Evolutionary conservation across 2,797 vertebrate species (phyloP).

Genomic region (Heliangelus exortis): DNA sequence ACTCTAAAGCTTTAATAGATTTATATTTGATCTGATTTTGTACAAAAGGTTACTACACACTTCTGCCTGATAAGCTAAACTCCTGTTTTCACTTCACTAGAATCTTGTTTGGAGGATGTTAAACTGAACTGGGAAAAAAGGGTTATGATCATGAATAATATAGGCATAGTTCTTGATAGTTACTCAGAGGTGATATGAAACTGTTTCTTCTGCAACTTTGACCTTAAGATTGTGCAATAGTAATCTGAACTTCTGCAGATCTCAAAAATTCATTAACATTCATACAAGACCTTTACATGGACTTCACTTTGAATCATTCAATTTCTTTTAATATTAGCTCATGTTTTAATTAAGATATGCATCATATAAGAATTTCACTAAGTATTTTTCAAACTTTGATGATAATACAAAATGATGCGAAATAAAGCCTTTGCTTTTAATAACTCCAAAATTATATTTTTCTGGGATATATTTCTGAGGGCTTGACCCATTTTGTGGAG

Average conservation of each 20-base stretch:
- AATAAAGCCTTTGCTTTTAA: conserved; percentile 2
- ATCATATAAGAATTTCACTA: neutral
- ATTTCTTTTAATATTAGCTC: conserved; percentile 8
- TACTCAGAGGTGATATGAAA: neutral
- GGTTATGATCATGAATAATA: conserved; percentile 5
- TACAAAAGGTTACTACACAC: conserved; percentile 13
- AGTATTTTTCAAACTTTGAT: conserved; percentile 38
- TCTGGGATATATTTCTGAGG: conserved; percentile 14
- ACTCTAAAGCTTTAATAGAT: neutral
- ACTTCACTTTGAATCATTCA: conserved; percentile 11
- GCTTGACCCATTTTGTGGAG: neutral
- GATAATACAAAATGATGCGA: conserved; percentile 41
- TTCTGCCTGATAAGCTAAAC: conserved; percentile 4
- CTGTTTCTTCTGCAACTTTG: neutral
- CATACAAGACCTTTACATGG: neutral
- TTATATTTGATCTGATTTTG: conserved; percentile 8
- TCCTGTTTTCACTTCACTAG: conserved; percentile 12
- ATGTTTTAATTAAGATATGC: conserved; percentile 48
- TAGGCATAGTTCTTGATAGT: neutral
- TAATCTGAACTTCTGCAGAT: conserved; percentile 3
- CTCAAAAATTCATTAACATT: conserved; percentile 26
- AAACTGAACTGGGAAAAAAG: neutral
- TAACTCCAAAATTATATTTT: conserved; percentile 30
- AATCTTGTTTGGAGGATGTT: conserved; percentile 1
- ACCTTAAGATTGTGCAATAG: neutral